Base-by-base conservation (phyloP, 2,888 invertebrate genomes). In the Arge pagana region DNA sequence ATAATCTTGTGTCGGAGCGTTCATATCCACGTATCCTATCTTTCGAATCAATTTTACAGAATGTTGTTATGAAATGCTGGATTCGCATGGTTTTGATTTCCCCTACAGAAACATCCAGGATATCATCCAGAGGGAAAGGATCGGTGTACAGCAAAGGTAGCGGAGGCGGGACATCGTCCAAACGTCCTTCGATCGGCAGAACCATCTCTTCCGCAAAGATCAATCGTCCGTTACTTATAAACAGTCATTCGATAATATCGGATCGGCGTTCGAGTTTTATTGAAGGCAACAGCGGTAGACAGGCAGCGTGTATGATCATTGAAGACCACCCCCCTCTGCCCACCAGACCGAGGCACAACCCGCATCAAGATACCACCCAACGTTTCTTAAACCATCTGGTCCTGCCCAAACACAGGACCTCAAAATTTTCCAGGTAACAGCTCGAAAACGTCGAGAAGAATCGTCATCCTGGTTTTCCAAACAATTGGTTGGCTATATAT, bases 371-470 rank as follows among this genome's bases (percentile, higher is more conserved):
- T 74, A 70, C 68, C 65, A 72, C 68, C 71, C 72, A 74, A 69
- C 72, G 68, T 66, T 71, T 72, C 61, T 58, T 73, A 63, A 74
- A 72, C 60, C 72, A 72, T 52, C 62, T 75, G 65, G 68, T 73
- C 66, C 71, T 75, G 71, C 74, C 74, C 51, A 75, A 76, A 61
- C 74, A 69, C 80, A 90, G 91, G 88, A 90, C 88, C 85, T 89
- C 89, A 86, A 93, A 92, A 91, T 92, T 91, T 88, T 90, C 90
- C 85, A 91, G 74, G 74, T 42, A 36, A 3, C n/a, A n/a, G n/a
- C n/a, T n/a, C n/a, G n/a, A n/a, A n/a, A n/a, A n/a, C n/a, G n/a
- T n/a, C n/a, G n/a, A n/a, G n/a, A 10, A 10, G 28, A 26, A 26
- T 26, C 10, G n/a, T 26, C 8, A n/a, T 26, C 4, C 3, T 3